A percentile compares a stretch with the other conserved stretches of the same genome.
These are phyloP conservation scores for Cryptocephalus moraei DNA, from an alignment of 2,888 invertebrate genomes.

Conservation along the genomic window DNA sequence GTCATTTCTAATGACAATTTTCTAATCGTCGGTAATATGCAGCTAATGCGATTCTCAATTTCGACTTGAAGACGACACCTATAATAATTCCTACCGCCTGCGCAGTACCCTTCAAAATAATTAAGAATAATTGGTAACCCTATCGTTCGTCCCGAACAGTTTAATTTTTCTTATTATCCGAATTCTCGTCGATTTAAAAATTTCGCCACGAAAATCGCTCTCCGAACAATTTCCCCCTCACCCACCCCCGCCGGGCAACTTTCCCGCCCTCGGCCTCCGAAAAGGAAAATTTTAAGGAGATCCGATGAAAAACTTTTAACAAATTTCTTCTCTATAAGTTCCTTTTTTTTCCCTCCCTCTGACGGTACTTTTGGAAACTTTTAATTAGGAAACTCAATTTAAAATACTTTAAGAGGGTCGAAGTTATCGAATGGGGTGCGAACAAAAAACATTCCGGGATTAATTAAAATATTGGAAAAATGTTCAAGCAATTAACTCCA, in stretches of 20 bases:
- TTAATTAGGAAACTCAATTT: slow-evolving; percentile 33
- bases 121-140: no score
- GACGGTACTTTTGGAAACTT: slow-evolving; percentile 28
- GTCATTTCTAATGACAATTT: no score
- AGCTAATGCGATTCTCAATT: no score
- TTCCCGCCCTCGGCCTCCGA: neutral
- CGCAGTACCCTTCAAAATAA: no score
- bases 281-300: slow-evolving; percentile 6
- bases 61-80: no score
- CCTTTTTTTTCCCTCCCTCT: slow-evolving; percentile 6
- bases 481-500: slow-evolving; percentile 15
- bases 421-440: slow-evolving; percentile 18
- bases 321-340: slow-evolving; percentile 10
- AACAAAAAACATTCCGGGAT: slow-evolving; percentile 21
- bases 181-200: neutral
- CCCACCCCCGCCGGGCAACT: slow-evolving; percentile 4
- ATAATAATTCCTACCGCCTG: no score
- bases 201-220: slow-evolving; percentile 1
- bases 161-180: no score
- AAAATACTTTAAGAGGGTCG: slow-evolving; percentile 25
- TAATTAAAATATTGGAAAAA: slow-evolving; percentile 24
- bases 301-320: slow-evolving; percentile 4
- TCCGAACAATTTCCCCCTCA: slow-evolving; percentile 1
- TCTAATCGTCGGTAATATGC: no score
- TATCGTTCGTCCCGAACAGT: no score